Evolutionary conservation across 2,888 invertebrate genomes (phyloP).

Genomic region (Nephrotoma flavescens): DNA sequence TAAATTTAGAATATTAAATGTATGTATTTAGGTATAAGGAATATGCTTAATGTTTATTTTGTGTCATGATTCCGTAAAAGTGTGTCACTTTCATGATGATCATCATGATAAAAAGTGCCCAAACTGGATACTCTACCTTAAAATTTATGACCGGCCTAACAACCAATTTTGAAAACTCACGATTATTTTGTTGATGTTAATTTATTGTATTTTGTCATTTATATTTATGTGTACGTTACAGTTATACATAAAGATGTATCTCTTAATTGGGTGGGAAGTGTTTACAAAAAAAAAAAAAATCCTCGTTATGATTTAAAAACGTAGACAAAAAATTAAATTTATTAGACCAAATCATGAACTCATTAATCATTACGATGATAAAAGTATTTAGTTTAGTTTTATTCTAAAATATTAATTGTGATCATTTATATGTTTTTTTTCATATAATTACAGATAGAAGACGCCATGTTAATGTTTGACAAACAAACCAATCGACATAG

Average conservation of each 20-base stretch:
- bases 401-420: neutral
- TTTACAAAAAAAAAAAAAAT: neutral
- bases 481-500: constrained; percentile 99
- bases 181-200: neutral
- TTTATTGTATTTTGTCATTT: neutral
- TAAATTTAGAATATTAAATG: neutral
- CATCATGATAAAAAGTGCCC: neutral
- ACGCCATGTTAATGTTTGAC: constrained; percentile 99
- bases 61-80: neutral
- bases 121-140: neutral
- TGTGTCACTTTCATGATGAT: neutral
- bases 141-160: neutral
- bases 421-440: neutral
- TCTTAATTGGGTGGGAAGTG: neutral
- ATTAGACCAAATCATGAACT: neutral
- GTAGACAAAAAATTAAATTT: neutral
- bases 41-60: neutral
- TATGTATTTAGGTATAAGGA: neutral
- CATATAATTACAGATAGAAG: constrained; percentile 80
- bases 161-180: neutral
- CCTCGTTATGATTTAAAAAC: neutral
- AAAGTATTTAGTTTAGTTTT: neutral
- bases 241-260: neutral
- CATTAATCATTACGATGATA: neutral
- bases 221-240: neutral